These are phyloP conservation scores for Balanococcus diminutus DNA, from an alignment of 2,888 invertebrate species.

Conservation along the genomic window DNA sequence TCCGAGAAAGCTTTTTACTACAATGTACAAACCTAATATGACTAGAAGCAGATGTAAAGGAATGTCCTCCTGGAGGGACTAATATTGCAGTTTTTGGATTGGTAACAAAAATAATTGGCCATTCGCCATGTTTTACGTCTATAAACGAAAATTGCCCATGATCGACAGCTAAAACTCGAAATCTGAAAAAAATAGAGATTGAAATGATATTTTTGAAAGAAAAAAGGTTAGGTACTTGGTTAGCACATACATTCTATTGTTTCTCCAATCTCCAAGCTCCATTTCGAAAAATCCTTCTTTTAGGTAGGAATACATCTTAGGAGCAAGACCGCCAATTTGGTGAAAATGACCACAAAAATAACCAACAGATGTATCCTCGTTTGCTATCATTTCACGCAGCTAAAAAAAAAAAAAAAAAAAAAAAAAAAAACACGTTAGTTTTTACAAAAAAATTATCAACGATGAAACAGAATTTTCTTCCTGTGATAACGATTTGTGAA, in stretches of 20 bases:
- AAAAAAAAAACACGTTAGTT: not conserved
- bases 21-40: not conserved
- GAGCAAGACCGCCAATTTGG: slow-evolving; percentile 77
- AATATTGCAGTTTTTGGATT: slow-evolving; percentile 86
- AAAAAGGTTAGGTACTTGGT: not conserved
- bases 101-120: slow-evolving; percentile 84
- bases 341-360: slow-evolving; percentile 92
- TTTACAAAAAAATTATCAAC: not conserved
- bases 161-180: slow-evolving; percentile 80
- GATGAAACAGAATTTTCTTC: not conserved
- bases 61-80: slow-evolving; percentile 56
- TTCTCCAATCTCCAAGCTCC: slow-evolving; percentile 92
- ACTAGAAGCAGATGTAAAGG: not conserved
- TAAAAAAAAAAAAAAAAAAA: slow-evolving; percentile 46
- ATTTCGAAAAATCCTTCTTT: slow-evolving; percentile 82
- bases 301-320: slow-evolving; percentile 85
- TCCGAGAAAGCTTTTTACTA: not conserved
- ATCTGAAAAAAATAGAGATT: slow-evolving; percentile 64
- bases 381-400: slow-evolving; percentile 68
- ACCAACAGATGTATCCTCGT: slow-evolving; percentile 69
- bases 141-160: slow-evolving; percentile 86
- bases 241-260: slow-evolving; percentile 74
- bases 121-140: slow-evolving; percentile 75
- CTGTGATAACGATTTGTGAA: too few relatives aligned
- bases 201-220: too few relatives aligned